These are phyloP conservation scores for Syngnathus typhle DNA, from an alignment of 2,113 vertebrate species.

Conservation along the genomic window DNA sequence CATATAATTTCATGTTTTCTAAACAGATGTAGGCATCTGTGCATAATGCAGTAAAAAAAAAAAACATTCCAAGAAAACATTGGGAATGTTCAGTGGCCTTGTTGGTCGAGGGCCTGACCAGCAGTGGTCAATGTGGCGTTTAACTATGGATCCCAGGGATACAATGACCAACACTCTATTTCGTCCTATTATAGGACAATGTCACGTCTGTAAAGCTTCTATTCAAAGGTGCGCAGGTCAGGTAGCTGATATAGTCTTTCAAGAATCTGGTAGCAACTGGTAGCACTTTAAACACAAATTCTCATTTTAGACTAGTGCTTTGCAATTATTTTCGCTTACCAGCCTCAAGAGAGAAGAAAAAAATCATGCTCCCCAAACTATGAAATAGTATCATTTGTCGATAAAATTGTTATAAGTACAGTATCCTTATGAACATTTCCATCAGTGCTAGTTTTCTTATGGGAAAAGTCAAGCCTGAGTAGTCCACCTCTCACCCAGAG, in stretches of 20 bases:
- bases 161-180: conserved; percentile 41
- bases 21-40: conserved; percentile 40
- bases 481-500: too few species aligned
- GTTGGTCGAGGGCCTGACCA: conserved; percentile 49
- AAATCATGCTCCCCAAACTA: too few species aligned
- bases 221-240: conserved; percentile 8
- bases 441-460: too few species aligned
- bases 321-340: too few species aligned
- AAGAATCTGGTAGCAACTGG: too few species aligned
- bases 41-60: conserved; percentile 29
- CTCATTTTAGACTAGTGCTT: too few species aligned
- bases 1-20: conserved; percentile 37
- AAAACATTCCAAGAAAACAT: conserved; percentile 26
- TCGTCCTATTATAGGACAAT: conserved; percentile 25
- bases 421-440: too few species aligned
- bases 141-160: conserved; percentile 40
- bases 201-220: conserved; percentile 19
- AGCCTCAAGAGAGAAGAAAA: too few species aligned
- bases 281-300: too few species aligned
- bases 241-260: not conserved
- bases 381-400: too few species aligned
- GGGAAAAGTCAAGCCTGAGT: too few species aligned
- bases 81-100: conserved; percentile 44
- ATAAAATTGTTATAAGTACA: too few species aligned
- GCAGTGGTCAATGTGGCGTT: conserved; percentile 51